These are phyloP conservation scores for Junonia oenone DNA, from an alignment of 2,888 invertebrate species.

Conservation along the genomic window DNA sequence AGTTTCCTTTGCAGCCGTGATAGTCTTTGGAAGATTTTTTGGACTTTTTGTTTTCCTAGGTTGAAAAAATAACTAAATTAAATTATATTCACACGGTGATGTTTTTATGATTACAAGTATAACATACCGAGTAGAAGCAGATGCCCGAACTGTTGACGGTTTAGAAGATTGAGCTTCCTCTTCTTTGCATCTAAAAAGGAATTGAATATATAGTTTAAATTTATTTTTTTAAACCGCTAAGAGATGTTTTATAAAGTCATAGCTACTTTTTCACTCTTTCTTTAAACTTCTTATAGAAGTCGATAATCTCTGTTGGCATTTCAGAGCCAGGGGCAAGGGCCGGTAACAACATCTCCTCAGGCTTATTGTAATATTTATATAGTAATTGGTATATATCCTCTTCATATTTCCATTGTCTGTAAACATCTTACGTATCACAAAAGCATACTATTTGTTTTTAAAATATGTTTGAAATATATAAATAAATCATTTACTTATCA, in stretches of 20 bases:
- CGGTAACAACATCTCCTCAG: conserved; percentile 64
- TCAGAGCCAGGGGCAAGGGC: conserved; percentile 53
- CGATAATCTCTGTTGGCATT: conserved; percentile 47
- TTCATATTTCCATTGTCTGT: conserved; percentile 57
- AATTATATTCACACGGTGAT: too few relatives aligned
- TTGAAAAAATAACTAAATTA: too few relatives aligned
- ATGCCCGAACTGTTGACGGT: conserved; percentile 27
- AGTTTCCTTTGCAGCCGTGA: conserved; percentile 32
- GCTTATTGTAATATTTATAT: conserved; percentile 62
- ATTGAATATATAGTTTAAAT: not conserved
- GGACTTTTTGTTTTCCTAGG: conserved; percentile 52
- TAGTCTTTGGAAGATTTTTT: conserved; percentile 36
- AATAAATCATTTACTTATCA: conserved; percentile 72
- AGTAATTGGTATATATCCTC: conserved; percentile 60
- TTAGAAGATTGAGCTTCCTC: conserved; percentile 45
- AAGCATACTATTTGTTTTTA: not conserved
- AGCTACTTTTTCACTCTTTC: conserved; percentile 50
- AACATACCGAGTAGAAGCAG: too few relatives aligned
- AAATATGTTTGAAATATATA: not conserved
- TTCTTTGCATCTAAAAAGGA: conserved; percentile 42
- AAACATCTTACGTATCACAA: not conserved
- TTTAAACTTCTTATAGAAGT: conserved; percentile 50
- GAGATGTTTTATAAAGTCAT: not conserved
- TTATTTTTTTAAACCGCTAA: not conserved
- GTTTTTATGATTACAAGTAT: too few relatives aligned